phyloP scores from a whole-genome alignment of 2,888 invertebrate genomes.

The Epicampocera succincta region DNA sequence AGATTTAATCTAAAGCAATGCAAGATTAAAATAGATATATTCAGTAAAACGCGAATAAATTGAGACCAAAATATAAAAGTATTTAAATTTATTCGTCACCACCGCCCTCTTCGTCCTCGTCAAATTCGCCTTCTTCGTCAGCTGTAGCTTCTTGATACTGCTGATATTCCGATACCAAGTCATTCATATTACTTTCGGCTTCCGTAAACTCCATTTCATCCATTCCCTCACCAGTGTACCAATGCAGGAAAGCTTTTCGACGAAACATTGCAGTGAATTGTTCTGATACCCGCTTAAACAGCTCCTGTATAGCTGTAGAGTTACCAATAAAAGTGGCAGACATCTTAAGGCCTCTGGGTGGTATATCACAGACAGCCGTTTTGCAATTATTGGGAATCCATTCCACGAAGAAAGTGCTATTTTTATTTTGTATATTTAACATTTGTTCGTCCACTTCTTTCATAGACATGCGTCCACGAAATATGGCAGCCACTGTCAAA shows the following conservation, averaged over 20 bases:
- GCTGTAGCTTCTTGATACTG: conserved; percentile 96
- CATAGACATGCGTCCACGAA: conserved; percentile 96
- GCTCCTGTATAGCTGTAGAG: conserved; percentile 95
- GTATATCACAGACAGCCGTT: conserved; percentile 96
- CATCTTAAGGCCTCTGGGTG: conserved; percentile 94
- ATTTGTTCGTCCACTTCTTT: conserved; percentile 96
- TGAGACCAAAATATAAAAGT: conserved; percentile 5
- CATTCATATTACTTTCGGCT: conserved; percentile 96
- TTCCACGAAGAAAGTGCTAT: conserved; percentile 93
- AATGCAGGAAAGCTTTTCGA: conserved; percentile 98
- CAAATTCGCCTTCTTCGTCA: conserved; percentile 92
- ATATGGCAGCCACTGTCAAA: conserved; percentile 94
- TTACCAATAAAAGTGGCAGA: conserved; percentile 97
- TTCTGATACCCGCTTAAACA: conserved; percentile 95
- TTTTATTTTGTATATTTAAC: conserved; percentile 97
- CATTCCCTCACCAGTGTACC: conserved; percentile 99
- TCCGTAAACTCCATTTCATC: conserved; percentile 99
- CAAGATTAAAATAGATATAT: not conserved
- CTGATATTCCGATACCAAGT: conserved; percentile 94
- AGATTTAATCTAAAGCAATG: conserved; percentile 3
- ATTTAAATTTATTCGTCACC: conserved; percentile 77
- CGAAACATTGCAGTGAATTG: conserved; percentile 98
- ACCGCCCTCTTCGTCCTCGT: conserved; percentile 83
- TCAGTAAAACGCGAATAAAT: conserved; percentile 18
- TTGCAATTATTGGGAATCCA: conserved; percentile 98